phyloP scores from a whole-genome alignment of 2,797 vertebrate species.

The Sparidentex hasta region DNA sequence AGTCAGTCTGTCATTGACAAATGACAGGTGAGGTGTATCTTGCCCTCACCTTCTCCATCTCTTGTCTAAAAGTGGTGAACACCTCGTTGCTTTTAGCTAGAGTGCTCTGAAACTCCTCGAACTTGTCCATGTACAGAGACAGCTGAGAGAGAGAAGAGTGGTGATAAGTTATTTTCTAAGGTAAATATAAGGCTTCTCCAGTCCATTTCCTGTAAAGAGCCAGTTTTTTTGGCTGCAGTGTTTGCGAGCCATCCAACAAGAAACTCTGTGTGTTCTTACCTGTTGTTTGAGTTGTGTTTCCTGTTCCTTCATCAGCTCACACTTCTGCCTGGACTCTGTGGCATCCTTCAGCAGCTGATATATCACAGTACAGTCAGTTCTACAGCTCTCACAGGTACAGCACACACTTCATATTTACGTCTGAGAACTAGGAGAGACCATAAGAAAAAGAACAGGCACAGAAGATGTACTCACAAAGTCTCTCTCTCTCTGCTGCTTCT shows the following conservation, averaged over 20 bases:
- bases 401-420: neutral
- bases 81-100: conserved; percentile 99
- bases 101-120: conserved; percentile 99
- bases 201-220: neutral
- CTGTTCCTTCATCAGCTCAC: conserved; percentile 98
- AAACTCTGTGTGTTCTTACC: conserved; percentile 75
- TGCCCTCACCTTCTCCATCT: conserved; percentile 96
- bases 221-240: neutral
- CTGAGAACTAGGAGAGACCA: neutral
- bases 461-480: conserved; percentile 92
- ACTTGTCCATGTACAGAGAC: conserved; percentile 99
- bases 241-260: neutral
- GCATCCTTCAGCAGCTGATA: conserved; percentile 94
- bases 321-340: conserved; percentile 95
- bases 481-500: conserved; percentile 95
- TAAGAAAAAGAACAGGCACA: neutral
- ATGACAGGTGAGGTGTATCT: neutral
- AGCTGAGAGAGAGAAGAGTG: conserved; percentile 81
- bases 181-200: neutral
- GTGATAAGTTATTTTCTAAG: neutral
- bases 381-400: neutral
- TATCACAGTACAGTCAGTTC: conserved; percentile 30
- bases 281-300: conserved; percentile 97
- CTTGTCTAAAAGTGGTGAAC: conserved; percentile 98
- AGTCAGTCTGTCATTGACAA: neutral